These are phyloP conservation scores for Heliconius hewitsoni DNA, from an alignment of 1,140 invertebrate species.

Conservation along the genomic window DNA sequence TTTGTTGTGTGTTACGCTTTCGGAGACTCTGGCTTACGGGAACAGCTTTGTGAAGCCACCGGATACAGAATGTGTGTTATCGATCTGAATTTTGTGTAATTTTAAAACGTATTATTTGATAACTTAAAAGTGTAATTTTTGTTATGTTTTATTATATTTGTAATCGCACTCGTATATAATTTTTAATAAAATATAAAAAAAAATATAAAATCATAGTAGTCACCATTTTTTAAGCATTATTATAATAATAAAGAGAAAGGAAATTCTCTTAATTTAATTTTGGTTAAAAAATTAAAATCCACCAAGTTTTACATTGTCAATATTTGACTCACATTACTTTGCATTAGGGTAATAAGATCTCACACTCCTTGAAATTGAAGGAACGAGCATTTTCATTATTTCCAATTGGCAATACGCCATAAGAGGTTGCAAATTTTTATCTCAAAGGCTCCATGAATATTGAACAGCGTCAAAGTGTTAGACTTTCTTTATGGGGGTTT, in stretches of 20 bases:
- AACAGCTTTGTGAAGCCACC: slow-evolving; percentile 54
- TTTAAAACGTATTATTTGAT: not conserved
- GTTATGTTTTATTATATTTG: no score
- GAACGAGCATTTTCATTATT: slow-evolving; percentile 52
- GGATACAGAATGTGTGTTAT: slow-evolving; percentile 40
- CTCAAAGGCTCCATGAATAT: slow-evolving; percentile 48
- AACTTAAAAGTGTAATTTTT: not conserved
- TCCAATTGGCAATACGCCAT: slow-evolving; percentile 63
- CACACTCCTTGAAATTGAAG: slow-evolving; percentile 19
- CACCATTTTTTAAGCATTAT: no score
- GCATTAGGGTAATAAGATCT: slow-evolving; percentile 31
- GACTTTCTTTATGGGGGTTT: slow-evolving; percentile 61
- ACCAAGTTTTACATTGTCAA: not conserved
- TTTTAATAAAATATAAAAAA: no score
- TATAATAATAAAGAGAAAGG: no score
- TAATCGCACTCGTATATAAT: no score
- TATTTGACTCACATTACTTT: slow-evolving; percentile 30
- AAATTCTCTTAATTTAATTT: no score
- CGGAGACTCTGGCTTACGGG: slow-evolving; percentile 49
- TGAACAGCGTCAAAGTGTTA: slow-evolving; percentile 67
- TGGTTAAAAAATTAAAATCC: not conserved
- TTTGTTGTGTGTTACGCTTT: slow-evolving; percentile 68
- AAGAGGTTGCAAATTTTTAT: slow-evolving; percentile 59
- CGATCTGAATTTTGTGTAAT: not conserved
- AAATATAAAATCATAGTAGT: no score